Evolutionary conservation across 2,888 invertebrate genomes (phyloP), one percentile per base, ranked within the genome.

Genomic region (Agrotis segetum): DNA sequence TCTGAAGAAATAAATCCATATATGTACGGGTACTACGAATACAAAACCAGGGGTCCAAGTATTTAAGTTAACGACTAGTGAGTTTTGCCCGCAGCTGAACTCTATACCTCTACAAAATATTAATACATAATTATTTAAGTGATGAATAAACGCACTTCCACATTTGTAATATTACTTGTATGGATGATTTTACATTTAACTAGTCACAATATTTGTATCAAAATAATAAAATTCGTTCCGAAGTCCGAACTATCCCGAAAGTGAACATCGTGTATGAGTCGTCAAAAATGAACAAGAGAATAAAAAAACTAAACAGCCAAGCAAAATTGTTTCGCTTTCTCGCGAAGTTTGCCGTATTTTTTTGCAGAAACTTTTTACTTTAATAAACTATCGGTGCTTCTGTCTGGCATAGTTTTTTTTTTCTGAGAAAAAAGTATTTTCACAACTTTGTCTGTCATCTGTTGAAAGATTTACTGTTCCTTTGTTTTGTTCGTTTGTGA

Each of bases 331-430:
- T 78, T 82, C 63, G 58, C 50, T 44, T 68, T 58, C 65, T 73
- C 70, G 61, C 58, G 58, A 63, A 79, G 60, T 71, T 55, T 71
- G 64, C n/a, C 50, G 50, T 81, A 67, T 78, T 74, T 79, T 79
- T 77, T 78, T 78, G 60, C 66, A 58, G 21, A 77, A 84, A 85
- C 85, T 85, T 84, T 78, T 74, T 77, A 85, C 85, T 85, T 85
- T 85, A 77, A 82, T 85, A 85, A 84, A 85, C 85, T 85, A 85
- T 85, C 73, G 72, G 77, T 70, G 65, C 77, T 81, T 75, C 52
- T 74, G 73, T 76, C 56, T 47, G 55, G 63, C 66, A 53, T 76
- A 77, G 75, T 82, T 85, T 75, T 75, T 70, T 62, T 67, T 68
- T 49, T 21, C 40, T 2, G n/a, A 69, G 53, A 70, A 72, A 84